Evolutionary conservation across 2,888 invertebrate genomes (phyloP), one percentile per base, ranked within the genome.

Genomic region (Phasia obesa): DNA sequence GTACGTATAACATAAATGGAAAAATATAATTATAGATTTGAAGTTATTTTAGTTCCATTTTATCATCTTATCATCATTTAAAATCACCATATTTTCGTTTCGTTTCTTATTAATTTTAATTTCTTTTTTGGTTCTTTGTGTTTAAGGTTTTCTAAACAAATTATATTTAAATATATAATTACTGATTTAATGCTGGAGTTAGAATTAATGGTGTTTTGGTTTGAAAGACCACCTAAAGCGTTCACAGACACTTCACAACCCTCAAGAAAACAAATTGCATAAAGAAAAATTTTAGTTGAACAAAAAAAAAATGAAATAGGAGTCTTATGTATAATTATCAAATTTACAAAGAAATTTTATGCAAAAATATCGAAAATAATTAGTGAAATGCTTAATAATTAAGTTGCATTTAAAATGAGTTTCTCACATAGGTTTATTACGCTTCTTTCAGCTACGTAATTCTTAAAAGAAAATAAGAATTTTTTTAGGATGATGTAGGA

Each of bases 131-230:
- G 4, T 57, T 57, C 17, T 60, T 67, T 79, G 19, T 42, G 31
- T 69, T 71, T 67, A 49, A 55, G 57, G 27, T 65, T 65, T 69
- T 78, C 71, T 79, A 83, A 79, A 65, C 74, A 79, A 83, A 83
- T 79, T 80, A 69, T 82, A 74, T 78, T 82, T 53, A 78, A 78
- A 78, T 82, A 67, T 80, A 76, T 83, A 79, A 83, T 83, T 83
- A 83, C 75, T 55, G 83, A 65, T 71, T 83, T 80, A 60, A 80
- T 80, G 75, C 60, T 53, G 55, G 25, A 74, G 60, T 67, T 71
- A 31, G 25, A 74, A 55, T 67, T 71, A 31, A 71, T 67, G 59
- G 35, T 21, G 60, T 65, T 80, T 67, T 78, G 62, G 53, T 69
- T 19, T 49, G 49, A 67, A 65, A 70, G 83, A 83, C 83, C 83